phyloP scores from a whole-genome alignment of 2,888 invertebrate species.

The Tachina lurida region DNA sequence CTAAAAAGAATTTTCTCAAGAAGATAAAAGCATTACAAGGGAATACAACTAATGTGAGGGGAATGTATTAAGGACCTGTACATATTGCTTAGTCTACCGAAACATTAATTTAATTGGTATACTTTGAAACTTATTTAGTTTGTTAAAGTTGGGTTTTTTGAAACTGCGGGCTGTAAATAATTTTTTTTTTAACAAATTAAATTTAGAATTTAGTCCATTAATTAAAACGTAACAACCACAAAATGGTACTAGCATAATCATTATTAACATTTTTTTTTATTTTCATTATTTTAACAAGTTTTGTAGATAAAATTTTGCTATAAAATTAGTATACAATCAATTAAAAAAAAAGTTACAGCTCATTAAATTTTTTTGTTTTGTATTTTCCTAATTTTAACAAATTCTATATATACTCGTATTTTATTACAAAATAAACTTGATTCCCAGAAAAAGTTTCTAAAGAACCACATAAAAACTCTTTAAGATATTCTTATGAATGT shows the following conservation, averaged over 20 bases:
- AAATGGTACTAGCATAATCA: background rate
- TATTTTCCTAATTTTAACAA: background rate
- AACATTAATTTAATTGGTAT: constrained; percentile 31
- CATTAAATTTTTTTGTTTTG: background rate
- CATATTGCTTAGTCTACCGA: background rate
- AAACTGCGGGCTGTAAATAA: background rate
- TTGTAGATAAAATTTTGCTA: background rate
- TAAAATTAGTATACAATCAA: background rate
- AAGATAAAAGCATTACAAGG: background rate
- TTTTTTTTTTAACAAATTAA: background rate
- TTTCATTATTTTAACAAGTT: background rate
- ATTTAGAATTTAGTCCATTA: constrained; percentile 1
- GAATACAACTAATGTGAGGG: background rate
- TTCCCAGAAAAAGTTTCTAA: background rate
- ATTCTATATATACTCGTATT: background rate
- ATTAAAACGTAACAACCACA: background rate
- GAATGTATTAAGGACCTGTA: background rate
- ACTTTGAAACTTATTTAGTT: constrained; percentile 1
- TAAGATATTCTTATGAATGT: background rate
- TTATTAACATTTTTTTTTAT: background rate
- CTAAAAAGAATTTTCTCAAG: too few relatives aligned
- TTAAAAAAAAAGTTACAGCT: background rate
- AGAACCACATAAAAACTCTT: constrained; percentile 2
- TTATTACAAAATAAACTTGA: background rate
- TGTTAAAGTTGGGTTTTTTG: background rate